phyloP scores from a whole-genome alignment of 2,888 invertebrate species.

The Pyrrhosoma nymphula region DNA sequence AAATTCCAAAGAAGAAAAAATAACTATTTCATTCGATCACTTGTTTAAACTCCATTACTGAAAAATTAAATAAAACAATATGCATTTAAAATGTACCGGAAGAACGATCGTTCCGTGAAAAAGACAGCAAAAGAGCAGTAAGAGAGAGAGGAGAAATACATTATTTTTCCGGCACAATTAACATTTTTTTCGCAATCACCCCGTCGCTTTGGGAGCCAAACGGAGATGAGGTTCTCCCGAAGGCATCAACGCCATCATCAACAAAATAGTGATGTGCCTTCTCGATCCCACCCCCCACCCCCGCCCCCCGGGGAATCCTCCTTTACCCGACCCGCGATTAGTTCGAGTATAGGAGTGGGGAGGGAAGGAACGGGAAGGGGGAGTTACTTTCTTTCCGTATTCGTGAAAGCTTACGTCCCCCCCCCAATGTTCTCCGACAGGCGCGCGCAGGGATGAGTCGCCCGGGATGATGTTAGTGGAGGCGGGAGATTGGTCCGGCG shows the following conservation, averaged over 20 bases:
- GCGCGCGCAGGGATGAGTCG: background rate
- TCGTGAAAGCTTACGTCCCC: slow-evolving; percentile 31
- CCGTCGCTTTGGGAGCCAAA: too few relatives aligned
- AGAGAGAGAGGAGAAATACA: too few relatives aligned
- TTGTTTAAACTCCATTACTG: too few relatives aligned
- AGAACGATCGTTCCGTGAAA: too few relatives aligned
- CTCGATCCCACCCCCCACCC: background rate
- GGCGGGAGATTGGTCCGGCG: background rate
- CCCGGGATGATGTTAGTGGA: background rate
- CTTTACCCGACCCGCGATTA: background rate
- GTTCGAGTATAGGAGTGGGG: background rate
- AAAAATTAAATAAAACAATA: too few relatives aligned
- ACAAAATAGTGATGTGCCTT: too few relatives aligned
- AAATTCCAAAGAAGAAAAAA: too few relatives aligned
- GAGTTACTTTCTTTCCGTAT: slow-evolving; percentile 58
- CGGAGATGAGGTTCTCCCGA: background rate
- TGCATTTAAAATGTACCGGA: too few relatives aligned
- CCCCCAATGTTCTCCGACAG: background rate
- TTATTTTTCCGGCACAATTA: too few relatives aligned
- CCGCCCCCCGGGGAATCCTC: background rate
- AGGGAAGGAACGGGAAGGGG: background rate
- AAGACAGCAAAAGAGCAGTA: too few relatives aligned
- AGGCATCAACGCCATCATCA: background rate
- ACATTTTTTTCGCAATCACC: too few relatives aligned
- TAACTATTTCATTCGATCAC: too few relatives aligned